A percentile compares a stretch with the other conserved stretches of the same genome.
Conservation (phyloP, 2,888 invertebrate genomes). For the Tyria jacobaeae region DNA sequence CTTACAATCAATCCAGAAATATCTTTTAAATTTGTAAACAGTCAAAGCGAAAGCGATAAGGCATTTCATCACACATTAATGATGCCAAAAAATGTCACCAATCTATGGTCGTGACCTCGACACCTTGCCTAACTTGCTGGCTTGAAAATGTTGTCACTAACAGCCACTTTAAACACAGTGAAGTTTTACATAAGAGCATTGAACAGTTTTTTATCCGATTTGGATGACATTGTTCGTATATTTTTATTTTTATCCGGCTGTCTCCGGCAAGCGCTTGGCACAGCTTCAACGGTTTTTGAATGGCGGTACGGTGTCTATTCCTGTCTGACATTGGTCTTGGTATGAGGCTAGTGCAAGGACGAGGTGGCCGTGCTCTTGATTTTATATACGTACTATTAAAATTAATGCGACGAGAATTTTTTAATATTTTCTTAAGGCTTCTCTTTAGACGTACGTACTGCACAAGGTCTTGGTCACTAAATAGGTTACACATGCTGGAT, state of each 20-base stretch:
- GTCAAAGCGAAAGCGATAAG: background rate
- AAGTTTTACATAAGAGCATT: constrained; percentile 57
- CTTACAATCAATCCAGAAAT: background rate
- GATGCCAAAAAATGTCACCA: background rate
- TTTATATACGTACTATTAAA: constrained; percentile 15
- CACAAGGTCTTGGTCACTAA: too few species aligned
- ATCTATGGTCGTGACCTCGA: too few species aligned
- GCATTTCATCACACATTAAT: background rate
- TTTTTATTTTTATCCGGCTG: constrained; percentile 71
- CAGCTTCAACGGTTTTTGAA: constrained; percentile 69
- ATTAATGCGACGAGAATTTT: background rate
- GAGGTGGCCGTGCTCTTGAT: constrained; percentile 45
- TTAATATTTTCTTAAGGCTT: too few species aligned
- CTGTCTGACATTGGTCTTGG: constrained; percentile 80
- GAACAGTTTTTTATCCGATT: constrained; percentile 44
- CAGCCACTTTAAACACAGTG: constrained; percentile 24
- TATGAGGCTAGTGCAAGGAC: constrained; percentile 61
- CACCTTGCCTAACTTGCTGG: background rate
- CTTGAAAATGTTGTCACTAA: background rate
- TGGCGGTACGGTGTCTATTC: constrained; percentile 72
- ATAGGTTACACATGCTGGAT: too few species aligned
- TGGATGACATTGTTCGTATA: constrained; percentile 65
- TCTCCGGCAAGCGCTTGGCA: constrained; percentile 70
- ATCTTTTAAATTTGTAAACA: background rate
- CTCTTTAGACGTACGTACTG: background rate